Evolutionary conservation across 35 echinoderm and acorn worm species (phyloP), one percentile per base, ranked within the genome.

Genomic region (Anneissia japonica): DNA sequence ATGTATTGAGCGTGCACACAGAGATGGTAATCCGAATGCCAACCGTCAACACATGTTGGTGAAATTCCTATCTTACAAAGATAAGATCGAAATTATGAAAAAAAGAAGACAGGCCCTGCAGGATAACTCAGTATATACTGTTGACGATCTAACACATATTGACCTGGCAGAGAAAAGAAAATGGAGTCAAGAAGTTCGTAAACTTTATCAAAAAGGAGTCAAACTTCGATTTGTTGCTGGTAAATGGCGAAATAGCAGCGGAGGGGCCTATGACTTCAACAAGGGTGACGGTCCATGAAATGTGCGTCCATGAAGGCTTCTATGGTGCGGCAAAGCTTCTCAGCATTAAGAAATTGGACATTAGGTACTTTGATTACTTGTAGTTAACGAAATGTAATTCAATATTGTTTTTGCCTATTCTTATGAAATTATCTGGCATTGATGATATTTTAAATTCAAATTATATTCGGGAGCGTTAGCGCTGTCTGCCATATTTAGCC

Each of bases 211-310:
- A 13, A 51, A n/a, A 23, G 82, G 43, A 32, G 64, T 51, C 23
- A 0, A 84, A 73, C 82, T 84, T 28, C 46, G 35, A 84, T 84
- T 84, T 73, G 36, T 34, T 64, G 82, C 82, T 19, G 55, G 82
- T 26, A 56, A 35, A 72, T 83, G 39, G 38, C 37, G 81, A 29
- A 0, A 40, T 39, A 46, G 11, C 19, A 83, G 30, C 30, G 43
- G 81, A 83, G 55, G 55, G 55, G 38, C 0, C 14, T 26, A 83
- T 4, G 0, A 9, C 41, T 83, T 40, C n/a, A n/a, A n/a, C n/a
- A n/a, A n/a, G n/a, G n/a, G n/a, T n/a, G n/a, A n/a, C n/a, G n/a
- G n/a, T n/a, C n/a, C n/a, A n/a, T n/a, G n/a, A n/a, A n/a, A n/a
- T n/a, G n/a, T n/a, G n/a, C n/a, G n/a, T n/a, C n/a, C n/a, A n/a